phyloP scores from a whole-genome alignment of 2,797 vertebrate species.

The Melanotaenia boesemani region DNA sequence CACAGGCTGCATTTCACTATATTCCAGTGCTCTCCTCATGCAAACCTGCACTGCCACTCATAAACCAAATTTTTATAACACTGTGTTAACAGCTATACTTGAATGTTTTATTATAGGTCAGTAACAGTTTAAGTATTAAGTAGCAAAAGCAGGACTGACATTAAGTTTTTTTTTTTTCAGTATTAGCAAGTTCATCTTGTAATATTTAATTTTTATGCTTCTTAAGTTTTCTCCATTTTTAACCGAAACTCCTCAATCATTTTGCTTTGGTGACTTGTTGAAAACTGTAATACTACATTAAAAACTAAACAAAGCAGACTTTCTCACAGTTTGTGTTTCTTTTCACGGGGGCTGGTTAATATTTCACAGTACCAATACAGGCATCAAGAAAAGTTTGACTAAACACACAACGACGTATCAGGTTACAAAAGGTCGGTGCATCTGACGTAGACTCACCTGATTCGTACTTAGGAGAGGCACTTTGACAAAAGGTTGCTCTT shows the following conservation, averaged over 20 bases:
- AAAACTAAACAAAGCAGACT: conserved; percentile 39
- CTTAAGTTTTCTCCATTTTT: conserved; percentile 33
- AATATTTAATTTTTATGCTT: conserved; percentile 35
- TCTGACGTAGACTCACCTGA: not conserved
- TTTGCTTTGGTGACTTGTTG: conserved; percentile 28
- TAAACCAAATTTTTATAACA: not conserved
- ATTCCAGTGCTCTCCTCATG: conserved; percentile 7
- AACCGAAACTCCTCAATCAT: conserved; percentile 10
- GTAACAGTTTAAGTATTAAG: conserved; percentile 14
- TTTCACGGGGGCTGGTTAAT: conserved; percentile 2
- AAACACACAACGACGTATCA: not conserved
- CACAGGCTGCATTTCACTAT: conserved; percentile 14
- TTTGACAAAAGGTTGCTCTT: not conserved
- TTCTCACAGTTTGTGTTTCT: conserved; percentile 18
- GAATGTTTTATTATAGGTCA: not conserved
- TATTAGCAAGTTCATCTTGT: not conserved
- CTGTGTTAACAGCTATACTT: conserved; percentile 9
- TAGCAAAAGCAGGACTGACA: not conserved
- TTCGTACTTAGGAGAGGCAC: not conserved
- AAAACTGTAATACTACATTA: conserved; percentile 51
- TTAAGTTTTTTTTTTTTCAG: not conserved
- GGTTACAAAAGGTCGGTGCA: not conserved
- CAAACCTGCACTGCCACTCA: not conserved
- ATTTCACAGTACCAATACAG: not conserved
- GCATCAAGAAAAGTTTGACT: not conserved